Evolutionary conservation across 1,140 invertebrate genomes (phyloP), one percentile per base, ranked within the genome.

Genomic region (Vollenhovia emeryi): DNA sequence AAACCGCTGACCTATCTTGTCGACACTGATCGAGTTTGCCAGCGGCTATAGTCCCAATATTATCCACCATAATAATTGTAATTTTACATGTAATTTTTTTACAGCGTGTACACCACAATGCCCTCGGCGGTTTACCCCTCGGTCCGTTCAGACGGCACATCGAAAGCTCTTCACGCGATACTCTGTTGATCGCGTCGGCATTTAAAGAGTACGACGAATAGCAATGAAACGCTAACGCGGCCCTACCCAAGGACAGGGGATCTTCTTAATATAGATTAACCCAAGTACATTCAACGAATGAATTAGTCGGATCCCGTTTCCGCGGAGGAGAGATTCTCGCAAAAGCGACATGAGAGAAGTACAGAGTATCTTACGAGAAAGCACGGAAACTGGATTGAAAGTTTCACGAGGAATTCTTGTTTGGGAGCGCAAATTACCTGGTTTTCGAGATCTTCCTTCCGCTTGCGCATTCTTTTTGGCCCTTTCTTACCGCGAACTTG

Each of bases 371-470:
- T 82, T 82, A 71, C 78, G 66, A 73, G 66, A 82, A 82, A 82
- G 78, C 78, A 57, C 64, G 78, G 78, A 82, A 82, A 82, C 78
- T 82, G 66, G 66, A 82, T 82, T 82, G 78, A 73, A 82, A 82
- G 78, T 82, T 82, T 82, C 66, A 73, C 78, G 36, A 73, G 66
- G 68, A 82, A 82, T 82, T 82, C 66, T 82, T 82, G 78, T 73
- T 82, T 82, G 66, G 66, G 24, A 73, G 78, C 78, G 78, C 78
- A 82, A 82, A 82, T 82, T 82, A 82, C 78, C 66, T 82, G 78
- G 66, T 82, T 76, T 82, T 73, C 78, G 78, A 82, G 78, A 82
- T 82, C 78, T 82, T 82, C 66, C 64, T 82, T 82, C 78, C 66
- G 66, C 18, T 82, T 73, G 66, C 50, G 66, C 50, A 43, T 71